Base-by-base conservation (phyloP, 2,797 vertebrate genomes). In the Microctenopoma stevenorrisi region DNA sequence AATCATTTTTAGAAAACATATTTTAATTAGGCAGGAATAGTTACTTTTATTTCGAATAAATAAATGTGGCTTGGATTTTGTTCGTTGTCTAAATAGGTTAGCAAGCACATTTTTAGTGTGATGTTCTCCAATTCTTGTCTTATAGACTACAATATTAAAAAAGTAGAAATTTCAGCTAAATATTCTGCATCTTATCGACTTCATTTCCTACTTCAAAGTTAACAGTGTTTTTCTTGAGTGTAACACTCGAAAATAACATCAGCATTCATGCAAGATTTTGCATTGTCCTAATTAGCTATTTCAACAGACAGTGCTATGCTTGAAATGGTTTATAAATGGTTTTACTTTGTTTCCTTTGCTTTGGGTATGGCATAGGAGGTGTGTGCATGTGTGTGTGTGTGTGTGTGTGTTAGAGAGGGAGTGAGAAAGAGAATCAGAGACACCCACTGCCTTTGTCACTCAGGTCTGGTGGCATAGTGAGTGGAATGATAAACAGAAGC, bases 401-500 rank as follows among this genome's bases (percentile, higher is more conserved):
- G 77, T 79, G 68, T 43, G 56, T 35, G 52, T 49, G 42, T 44
- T 7, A 12, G 43, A 25, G 53, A 28, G 64, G 60, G 47, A 16
- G 60, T 33, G 61, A 35, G 43, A 30, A 26, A 26, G 55, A 43
- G 59, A 38, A 62, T 64, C 53, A 60, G 60, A 82, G 76, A 78
- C 35, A 70, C 72, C 80, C 67, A 76, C 75, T 75, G 86, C 83
- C 71, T 89, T 84, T 84, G 82, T 89, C 84, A 77, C 59, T 90
- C 84, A 88, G 74, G 57, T 61, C 42, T 66, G 61, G 81, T 88
- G 90, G 86, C 86, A 83, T 82, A 79, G 79, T 83, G 90, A 90
- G 91, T 88, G 93, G 94, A 94, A 89, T 96, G 96, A 96, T 95
- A 94, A 92, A 94, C 93, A 90, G 92, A 93, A 87, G 86, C 91